These are phyloP conservation scores for Eulimnadia texana DNA, from an alignment of 1,140 invertebrate genomes.

Conservation along the genomic window DNA sequence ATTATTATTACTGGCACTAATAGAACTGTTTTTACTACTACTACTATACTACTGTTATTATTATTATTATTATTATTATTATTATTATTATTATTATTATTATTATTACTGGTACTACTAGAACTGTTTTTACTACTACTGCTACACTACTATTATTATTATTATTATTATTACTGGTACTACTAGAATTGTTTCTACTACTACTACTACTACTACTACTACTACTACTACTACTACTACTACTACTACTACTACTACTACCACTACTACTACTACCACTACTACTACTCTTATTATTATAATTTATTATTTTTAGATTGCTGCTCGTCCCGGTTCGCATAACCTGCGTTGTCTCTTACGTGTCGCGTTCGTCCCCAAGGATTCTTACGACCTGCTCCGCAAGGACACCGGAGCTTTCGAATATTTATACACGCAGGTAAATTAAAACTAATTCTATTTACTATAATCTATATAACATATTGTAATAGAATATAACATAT, in stretches of 20 bases:
- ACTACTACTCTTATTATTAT: not conserved
- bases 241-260: not conserved
- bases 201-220: not conserved
- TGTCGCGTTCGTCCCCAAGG: constrained; percentile 70
- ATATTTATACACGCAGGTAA: constrained; percentile 67
- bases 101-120: too few relatives aligned
- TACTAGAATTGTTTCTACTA: too few relatives aligned
- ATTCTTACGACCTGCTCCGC: constrained; percentile 63
- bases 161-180: too few relatives aligned
- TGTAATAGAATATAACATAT: too few relatives aligned
- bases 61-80: not conserved
- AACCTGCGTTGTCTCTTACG: constrained; percentile 77
- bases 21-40: not conserved
- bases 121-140: not conserved
- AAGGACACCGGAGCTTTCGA: constrained; percentile 70
- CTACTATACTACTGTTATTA: not conserved
- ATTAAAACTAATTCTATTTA: not conserved
- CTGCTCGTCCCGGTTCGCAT: constrained; percentile 67
- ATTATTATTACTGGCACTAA: too few relatives aligned
- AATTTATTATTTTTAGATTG: constrained; percentile 44
- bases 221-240: not conserved
- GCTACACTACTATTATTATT: too few relatives aligned
- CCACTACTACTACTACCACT: not conserved
- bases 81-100: not conserved
- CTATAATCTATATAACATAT: not conserved